Conservation (phyloP, 2,113 vertebrate genomes). For the Pica pica region DNA sequence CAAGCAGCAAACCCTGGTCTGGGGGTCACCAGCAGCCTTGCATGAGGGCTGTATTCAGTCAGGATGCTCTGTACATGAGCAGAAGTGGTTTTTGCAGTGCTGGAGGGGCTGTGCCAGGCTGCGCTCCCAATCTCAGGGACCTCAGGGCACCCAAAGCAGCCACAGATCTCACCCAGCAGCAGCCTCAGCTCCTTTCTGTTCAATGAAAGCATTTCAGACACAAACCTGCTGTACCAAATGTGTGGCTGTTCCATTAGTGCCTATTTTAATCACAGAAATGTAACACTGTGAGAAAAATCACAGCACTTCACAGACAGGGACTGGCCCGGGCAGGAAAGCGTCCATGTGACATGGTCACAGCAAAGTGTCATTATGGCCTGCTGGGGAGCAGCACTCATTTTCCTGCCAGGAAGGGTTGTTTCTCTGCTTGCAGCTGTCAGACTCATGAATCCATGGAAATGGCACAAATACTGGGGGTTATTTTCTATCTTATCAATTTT, state of each 20-base stretch:
- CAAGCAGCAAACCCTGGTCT: fast-evolving
- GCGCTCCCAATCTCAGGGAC: background rate
- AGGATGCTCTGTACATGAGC: fast-evolving
- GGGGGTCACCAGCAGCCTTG: background rate
- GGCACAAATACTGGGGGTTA: background rate
- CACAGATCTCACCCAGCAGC: background rate
- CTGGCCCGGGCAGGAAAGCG: background rate
- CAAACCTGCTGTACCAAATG: background rate
- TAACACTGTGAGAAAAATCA: background rate
- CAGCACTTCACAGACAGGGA: background rate
- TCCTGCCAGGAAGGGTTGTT: background rate
- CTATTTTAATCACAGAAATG: background rate
- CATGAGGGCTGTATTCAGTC: fast-evolving
- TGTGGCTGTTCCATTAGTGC: background rate
- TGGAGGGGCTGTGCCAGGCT: background rate
- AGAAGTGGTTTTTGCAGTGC: background rate
- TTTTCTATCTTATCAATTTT: background rate
- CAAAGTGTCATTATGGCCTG: background rate
- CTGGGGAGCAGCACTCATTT: background rate
- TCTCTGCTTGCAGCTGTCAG: background rate
- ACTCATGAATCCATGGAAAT: background rate
- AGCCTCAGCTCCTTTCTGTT: background rate
- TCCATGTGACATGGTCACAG: background rate
- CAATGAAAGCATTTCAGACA: background rate
- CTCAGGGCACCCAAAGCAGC: background rate